Evolutionary conservation across 2,113 vertebrate genomes (phyloP).

Genomic region (Pomatostomus ruficeps): DNA sequence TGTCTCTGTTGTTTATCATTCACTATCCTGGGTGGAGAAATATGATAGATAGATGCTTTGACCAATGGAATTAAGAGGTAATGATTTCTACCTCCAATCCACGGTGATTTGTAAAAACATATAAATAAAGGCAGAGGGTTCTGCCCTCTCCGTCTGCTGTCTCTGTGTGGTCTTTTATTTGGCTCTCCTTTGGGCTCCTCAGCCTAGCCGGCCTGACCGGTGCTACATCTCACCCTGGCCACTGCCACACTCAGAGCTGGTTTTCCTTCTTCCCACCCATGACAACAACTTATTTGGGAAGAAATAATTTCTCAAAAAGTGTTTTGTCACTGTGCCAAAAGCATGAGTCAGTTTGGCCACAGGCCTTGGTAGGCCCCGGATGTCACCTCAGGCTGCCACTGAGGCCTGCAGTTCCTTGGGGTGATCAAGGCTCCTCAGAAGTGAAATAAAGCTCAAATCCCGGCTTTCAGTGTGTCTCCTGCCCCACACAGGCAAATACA

Average conservation of each 20-base stretch:
- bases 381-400: background rate
- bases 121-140: no score
- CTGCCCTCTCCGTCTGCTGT: no score
- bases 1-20: no score
- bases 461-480: background rate
- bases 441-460: background rate
- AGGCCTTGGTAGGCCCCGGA: background rate
- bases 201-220: no score
- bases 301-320: background rate
- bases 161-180: no score
- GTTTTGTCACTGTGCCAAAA: background rate
- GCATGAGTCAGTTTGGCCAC: background rate
- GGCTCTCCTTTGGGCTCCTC: no score
- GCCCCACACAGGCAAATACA: background rate
- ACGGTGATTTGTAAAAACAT: no score
- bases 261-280: background rate
- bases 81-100: no score
- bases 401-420: background rate
- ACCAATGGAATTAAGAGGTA: no score
- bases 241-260: background rate
- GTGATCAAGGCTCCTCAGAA: background rate
- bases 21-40: no score
- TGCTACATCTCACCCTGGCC: fast-evolving
- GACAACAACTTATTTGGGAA: background rate
- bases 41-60: no score